A percentile compares a stretch with the other conserved stretches of the same genome.
These are phyloP conservation scores for Tichodroma muraria DNA, from an alignment of 2,113 vertebrate genomes.

Conservation along the genomic window DNA sequence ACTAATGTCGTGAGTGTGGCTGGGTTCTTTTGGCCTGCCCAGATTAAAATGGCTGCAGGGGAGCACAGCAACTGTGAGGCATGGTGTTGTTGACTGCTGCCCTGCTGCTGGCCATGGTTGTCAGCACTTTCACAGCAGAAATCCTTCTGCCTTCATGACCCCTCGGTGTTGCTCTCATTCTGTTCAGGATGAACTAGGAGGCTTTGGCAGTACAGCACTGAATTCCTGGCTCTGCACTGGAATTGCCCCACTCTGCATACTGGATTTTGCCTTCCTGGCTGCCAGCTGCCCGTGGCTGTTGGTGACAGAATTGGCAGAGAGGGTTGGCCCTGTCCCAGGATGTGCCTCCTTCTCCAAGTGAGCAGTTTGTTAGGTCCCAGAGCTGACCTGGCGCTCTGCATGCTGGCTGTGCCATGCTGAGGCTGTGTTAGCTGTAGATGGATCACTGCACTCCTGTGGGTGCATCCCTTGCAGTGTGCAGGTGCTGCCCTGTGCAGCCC, in stretches of 20 bases:
- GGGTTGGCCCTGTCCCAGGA: neutral
- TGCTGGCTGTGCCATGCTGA: neutral
- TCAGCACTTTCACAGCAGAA: neutral
- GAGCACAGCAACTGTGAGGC: neutral
- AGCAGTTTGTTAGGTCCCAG: accelerated
- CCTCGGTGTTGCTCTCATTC: neutral
- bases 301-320: neutral
- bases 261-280: neutral
- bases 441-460: neutral
- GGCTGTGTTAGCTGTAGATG: neutral
- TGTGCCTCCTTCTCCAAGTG: neutral
- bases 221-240: neutral
- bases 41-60: neutral
- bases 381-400: neutral
- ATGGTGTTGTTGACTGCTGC: neutral
- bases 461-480: neutral
- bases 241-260: neutral
- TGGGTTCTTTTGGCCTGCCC: neutral
- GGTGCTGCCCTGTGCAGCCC: neutral
- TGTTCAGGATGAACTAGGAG: neutral
- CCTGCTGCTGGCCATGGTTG: neutral
- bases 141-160: neutral
- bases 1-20: neutral
- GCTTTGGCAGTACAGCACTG: neutral
- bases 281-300: neutral